Evolutionary conservation across 2,113 vertebrate species (phyloP).

Genomic region (Theropithecus gelada): DNA sequence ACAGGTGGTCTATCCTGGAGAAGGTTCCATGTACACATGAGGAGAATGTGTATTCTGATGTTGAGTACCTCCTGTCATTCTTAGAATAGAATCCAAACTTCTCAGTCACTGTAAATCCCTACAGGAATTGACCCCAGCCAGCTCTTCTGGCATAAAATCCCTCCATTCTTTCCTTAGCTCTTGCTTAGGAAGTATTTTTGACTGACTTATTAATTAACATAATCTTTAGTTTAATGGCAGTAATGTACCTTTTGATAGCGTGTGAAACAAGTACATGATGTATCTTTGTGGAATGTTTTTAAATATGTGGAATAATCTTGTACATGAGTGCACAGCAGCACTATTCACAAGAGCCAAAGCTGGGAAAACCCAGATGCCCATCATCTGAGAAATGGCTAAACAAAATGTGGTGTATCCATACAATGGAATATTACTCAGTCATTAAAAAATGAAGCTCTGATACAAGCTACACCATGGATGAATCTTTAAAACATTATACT

Average conservation of each 20-base stretch:
- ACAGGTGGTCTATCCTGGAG: not conserved
- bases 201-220: not conserved
- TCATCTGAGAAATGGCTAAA: not conserved
- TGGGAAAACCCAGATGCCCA: not conserved
- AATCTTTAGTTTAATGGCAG: not conserved
- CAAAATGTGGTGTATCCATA: not conserved
- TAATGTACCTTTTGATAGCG: not conserved
- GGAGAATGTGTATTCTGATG: not conserved
- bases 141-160: not conserved
- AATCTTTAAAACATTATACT: not conserved
- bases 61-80: not conserved
- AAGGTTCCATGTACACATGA: not conserved
- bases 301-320: not conserved
- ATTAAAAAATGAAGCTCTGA: not conserved
- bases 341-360: not conserved
- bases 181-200: constrained; percentile 12
- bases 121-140: not conserved
- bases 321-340: not conserved
- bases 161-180: not conserved
- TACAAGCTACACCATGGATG: not conserved
- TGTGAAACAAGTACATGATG: not conserved
- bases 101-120: not conserved
- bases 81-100: not conserved
- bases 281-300: not conserved
- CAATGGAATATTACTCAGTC: not conserved